phyloP scores from a whole-genome alignment of 2,888 invertebrate species.

The Drosophila meridionalis region DNA sequence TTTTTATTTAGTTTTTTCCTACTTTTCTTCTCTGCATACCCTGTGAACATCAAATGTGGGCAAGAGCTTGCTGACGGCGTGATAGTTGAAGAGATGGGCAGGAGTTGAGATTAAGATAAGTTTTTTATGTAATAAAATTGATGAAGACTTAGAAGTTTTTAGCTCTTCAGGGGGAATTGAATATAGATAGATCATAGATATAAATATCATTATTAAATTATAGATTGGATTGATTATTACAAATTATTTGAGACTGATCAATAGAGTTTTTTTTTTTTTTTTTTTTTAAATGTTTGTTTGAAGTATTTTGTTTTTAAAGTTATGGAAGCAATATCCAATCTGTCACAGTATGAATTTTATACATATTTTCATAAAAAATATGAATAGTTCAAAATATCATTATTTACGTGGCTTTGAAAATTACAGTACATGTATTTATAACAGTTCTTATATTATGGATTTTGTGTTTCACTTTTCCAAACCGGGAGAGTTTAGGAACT shows the following conservation, averaged over 20 bases:
- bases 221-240: not conserved
- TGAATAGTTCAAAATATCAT: no score
- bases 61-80: not conserved
- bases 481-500: not conserved
- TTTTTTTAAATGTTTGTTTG: no score
- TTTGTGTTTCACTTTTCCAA: no score
- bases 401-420: no score
- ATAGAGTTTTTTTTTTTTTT: no score
- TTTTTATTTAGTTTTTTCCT: slow-evolving; percentile 54
- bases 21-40: slow-evolving; percentile 9
- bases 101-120: not conserved
- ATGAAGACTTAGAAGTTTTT: not conserved
- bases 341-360: no score
- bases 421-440: not conserved
- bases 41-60: not conserved
- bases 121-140: not conserved
- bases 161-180: no score
- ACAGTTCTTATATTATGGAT: no score
- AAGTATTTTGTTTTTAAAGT: no score
- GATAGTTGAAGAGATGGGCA: not conserved
- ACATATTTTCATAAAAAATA: no score
- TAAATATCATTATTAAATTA: not conserved
- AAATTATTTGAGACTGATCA: no score
- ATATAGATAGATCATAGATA: not conserved
- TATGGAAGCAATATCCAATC: no score